These are phyloP conservation scores for Dinoponera quadriceps DNA, from an alignment of 1,140 invertebrate species.

Conservation along the genomic window DNA sequence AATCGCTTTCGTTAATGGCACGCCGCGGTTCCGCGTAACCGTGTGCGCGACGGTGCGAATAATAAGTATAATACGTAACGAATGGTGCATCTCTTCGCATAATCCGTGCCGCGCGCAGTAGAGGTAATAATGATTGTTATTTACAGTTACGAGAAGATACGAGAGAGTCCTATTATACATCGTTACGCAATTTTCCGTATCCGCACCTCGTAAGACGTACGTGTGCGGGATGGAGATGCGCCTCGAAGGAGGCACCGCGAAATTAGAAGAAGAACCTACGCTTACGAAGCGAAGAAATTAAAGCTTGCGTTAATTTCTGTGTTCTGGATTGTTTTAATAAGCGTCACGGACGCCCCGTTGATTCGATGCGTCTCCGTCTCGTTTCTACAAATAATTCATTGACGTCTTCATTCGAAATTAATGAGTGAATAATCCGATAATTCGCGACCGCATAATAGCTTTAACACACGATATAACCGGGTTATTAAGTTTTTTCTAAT, in stretches of 20 bases:
- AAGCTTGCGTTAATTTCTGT: not conserved
- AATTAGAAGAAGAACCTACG: slow-evolving; percentile 11
- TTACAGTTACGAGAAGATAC: slow-evolving; percentile 41
- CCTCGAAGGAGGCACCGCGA: not conserved
- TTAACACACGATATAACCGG: too few relatives aligned
- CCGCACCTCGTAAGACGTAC: not conserved
- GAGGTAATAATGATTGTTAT: slow-evolving; percentile 54
- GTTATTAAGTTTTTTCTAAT: too few relatives aligned
- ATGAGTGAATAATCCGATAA: too few relatives aligned
- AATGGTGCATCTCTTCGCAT: slow-evolving; percentile 29
- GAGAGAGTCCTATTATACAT: slow-evolving; percentile 7
- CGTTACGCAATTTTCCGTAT: slow-evolving; percentile 37
- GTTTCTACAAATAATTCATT: too few relatives aligned
- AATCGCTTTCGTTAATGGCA: slow-evolving; percentile 36
- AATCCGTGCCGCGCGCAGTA: slow-evolving; percentile 35
- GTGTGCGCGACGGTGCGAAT: slow-evolving; percentile 16
- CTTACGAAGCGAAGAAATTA: not conserved
- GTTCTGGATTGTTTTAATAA: too few relatives aligned
- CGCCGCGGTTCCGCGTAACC: not conserved
- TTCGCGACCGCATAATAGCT: too few relatives aligned
- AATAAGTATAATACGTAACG: slow-evolving; percentile 47
- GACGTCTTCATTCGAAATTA: too few relatives aligned
- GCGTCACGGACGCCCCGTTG: too few relatives aligned
- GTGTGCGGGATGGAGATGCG: not conserved
- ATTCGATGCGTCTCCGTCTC: too few relatives aligned